Evolutionary conservation across 2,797 vertebrate genomes (phyloP), one percentile per base, ranked within the genome.

Genomic region (Kryptopterus vitreolus): DNA sequence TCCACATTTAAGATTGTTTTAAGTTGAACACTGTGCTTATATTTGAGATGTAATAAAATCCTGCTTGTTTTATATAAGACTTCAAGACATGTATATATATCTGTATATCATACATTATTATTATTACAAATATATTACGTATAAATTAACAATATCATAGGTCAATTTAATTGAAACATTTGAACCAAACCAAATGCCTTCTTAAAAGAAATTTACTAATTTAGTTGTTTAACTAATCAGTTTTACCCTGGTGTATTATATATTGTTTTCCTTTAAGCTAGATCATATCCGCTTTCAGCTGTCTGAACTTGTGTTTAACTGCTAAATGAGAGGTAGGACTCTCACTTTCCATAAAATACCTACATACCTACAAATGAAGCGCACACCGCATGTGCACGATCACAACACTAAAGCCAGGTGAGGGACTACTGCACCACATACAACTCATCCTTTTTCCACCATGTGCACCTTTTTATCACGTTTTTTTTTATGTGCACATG

Each of bases 341-440:
- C 7, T 15, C 46, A 7, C 5, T 24, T 35, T 63, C 31, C 22
- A 7, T 43, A 43, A 43, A 43, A 43, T n/a, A n/a, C n/a, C n/a
- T n/a, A n/a, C n/a, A 43, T 9, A 9, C 38, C 38, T 43, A 9
- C 38, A 43, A 7, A 7, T 43, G 7, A 43, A 43, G 72, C 76
- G 57, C 76, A 78, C 69, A 63, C 69, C 70, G 66, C 57, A 74
- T 78, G 33, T 76, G 83, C 81, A 80, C 82, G 79, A 82, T 81
- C 13, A 63, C 35, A 80, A 35, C 18, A n/a, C 31, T 77, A 26
- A 65, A 24, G 75, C 46, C 59, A 78, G 48, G 35, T 81, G 63
- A 18, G 31, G 55, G 63, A 82, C 53, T 76, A 66, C 43, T 65
- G 50, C 58, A 18, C 75, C 76, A 65, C 79, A 65, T 48, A 58